Percentiles rank a stretch among this genome's conserved stretches.
phyloP scores from a whole-genome alignment of 2,113 vertebrate species.

The Solea senegalensis region DNA sequence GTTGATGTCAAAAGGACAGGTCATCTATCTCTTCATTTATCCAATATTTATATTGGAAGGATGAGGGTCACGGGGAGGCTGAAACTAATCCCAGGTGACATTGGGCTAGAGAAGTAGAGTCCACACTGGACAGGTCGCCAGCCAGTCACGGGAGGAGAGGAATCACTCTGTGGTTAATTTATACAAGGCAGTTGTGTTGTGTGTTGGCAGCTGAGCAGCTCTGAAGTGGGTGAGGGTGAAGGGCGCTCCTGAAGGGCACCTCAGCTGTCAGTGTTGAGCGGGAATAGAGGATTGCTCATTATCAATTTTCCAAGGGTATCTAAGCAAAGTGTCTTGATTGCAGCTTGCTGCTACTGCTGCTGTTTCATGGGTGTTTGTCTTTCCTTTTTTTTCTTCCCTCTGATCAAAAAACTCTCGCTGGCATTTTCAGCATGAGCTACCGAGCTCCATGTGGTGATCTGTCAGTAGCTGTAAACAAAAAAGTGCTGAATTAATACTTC shows the following conservation, averaged over 20 bases:
- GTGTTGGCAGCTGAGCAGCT: conserved; percentile 6
- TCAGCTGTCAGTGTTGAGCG: conserved; percentile 1
- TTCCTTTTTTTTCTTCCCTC: neutral
- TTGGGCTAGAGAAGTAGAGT: neutral
- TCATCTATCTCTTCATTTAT: too few species aligned
- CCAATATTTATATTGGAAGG: too few species aligned
- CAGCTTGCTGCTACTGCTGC: neutral
- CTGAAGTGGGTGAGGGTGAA: neutral
- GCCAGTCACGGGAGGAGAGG: conserved; percentile 2
- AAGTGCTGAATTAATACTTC: conserved; percentile 35
- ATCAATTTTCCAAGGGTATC: neutral
- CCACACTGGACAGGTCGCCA: neutral
- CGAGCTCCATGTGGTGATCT: conserved; percentile 1
- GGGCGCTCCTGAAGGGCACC: conserved; percentile 22
- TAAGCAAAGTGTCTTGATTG: conserved; percentile 4
- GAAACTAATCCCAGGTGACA: neutral
- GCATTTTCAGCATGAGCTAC: neutral
- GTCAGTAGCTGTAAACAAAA: conserved; percentile 33
- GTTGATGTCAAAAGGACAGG: conserved; percentile 16
- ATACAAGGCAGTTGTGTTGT: conserved; percentile 8
- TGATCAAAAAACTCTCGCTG: neutral
- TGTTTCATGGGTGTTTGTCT: conserved; percentile 4
- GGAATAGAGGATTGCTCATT: conserved; percentile 10
- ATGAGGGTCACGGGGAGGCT: neutral
- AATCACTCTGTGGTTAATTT: conserved; percentile 10